Evolutionary conservation across 2,888 invertebrate species (phyloP).

Genomic region (Hermodice carunculata): DNA sequence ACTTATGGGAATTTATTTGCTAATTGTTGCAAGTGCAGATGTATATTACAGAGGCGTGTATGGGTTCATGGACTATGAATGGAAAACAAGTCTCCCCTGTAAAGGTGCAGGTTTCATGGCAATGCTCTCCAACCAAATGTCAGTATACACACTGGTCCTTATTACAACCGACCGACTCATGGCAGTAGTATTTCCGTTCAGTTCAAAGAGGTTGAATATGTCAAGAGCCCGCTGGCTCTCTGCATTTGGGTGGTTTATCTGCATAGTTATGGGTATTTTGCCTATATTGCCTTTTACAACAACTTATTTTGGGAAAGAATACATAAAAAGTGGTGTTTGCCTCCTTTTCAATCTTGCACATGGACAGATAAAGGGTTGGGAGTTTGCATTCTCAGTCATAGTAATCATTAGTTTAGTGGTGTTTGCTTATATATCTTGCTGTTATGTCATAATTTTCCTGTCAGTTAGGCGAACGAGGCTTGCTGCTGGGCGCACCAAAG

Average conservation of each 20-base stretch:
- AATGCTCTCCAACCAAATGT: background rate
- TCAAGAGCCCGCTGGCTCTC: background rate
- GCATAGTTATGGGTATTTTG: background rate
- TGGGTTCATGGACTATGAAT: background rate
- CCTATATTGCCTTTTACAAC: background rate
- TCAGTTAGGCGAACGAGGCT: background rate
- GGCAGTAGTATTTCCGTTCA: background rate
- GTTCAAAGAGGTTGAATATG: background rate
- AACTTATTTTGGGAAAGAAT: background rate
- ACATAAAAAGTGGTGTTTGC: background rate
- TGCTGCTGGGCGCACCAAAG: background rate
- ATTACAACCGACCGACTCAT: background rate
- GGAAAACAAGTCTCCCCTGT: background rate
- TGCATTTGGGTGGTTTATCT: background rate
- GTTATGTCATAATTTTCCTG: background rate
- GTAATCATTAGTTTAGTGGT: background rate
- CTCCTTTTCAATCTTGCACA: background rate
- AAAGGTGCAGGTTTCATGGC: background rate
- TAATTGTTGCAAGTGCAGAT: background rate
- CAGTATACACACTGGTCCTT: background rate
- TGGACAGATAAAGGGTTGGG: background rate
- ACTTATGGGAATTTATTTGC: background rate
- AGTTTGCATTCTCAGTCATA: background rate
- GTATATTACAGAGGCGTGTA: background rate
- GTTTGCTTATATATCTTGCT: background rate